Evolutionary conservation across 2,797 vertebrate genomes (phyloP).

Genomic region (Eidolon dupreanum): DNA sequence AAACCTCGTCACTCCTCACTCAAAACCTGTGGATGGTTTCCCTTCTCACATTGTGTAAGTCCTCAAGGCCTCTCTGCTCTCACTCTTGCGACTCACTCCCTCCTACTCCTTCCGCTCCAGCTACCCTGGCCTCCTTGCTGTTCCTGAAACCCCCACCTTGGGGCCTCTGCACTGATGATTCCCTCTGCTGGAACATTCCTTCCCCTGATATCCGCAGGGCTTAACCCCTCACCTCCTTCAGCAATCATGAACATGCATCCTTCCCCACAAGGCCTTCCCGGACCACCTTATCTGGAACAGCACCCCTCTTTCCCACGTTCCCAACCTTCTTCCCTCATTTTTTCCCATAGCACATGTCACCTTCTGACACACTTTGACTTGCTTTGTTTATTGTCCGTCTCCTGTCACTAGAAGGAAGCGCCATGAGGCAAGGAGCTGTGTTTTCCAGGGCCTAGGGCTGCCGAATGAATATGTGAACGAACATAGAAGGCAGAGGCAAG

Average conservation of each 20-base stretch:
- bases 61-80: background rate
- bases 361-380: background rate
- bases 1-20: background rate
- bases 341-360: background rate
- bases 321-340: background rate
- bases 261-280: background rate
- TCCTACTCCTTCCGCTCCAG: background rate
- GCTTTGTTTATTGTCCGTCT: background rate
- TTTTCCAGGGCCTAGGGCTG: background rate
- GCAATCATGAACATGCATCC: background rate
- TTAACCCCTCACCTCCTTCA: background rate
- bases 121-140: background rate
- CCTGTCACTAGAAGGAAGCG: background rate
- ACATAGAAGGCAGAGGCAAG: background rate
- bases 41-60: background rate
- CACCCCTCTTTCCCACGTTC: no score
- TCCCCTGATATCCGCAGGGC: background rate
- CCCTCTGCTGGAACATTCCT: background rate
- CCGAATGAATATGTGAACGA: background rate
- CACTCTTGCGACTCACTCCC: no score
- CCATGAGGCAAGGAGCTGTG: background rate
- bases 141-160: background rate
- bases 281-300: background rate
- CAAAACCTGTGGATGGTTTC: background rate
- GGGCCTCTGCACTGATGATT: background rate